phyloP scores from a whole-genome alignment of 1,140 invertebrate species.

The Contarinia nasturtii region DNA sequence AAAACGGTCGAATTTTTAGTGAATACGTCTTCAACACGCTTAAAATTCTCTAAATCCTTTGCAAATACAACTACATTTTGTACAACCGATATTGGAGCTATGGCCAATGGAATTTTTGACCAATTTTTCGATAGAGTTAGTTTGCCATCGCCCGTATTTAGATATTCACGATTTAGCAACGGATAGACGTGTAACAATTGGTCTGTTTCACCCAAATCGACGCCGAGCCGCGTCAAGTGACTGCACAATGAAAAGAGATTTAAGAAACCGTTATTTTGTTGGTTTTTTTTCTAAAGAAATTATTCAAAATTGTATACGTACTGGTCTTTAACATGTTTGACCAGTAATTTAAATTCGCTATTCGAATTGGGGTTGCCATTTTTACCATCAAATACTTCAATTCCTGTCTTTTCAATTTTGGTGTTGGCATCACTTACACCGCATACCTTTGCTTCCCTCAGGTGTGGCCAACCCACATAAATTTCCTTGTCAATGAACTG shows the following conservation, averaged over 20 bases:
- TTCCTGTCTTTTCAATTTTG: constrained; percentile 7
- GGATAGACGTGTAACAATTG: constrained; percentile 53
- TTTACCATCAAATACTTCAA: background rate
- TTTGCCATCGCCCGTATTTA: constrained; percentile 27
- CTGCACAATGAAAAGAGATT: constrained; percentile 24
- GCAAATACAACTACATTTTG: constrained; percentile 34
- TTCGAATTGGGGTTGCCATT: constrained; percentile 6
- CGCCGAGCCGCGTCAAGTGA: constrained; percentile 41
- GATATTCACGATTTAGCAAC: constrained; percentile 44
- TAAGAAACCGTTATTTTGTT: background rate
- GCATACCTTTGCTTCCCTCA: constrained; percentile 44
- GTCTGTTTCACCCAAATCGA: constrained; percentile 51
- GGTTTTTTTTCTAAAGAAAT: no score
- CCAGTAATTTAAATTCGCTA: constrained; percentile 11
- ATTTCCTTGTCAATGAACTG: constrained; percentile 51
- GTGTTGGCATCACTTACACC: constrained; percentile 9
- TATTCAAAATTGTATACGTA: constrained; percentile 7
- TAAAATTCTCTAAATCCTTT: constrained; percentile 11
- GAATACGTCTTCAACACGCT: constrained; percentile 51
- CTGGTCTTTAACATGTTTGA: constrained; percentile 16
- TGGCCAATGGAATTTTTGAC: constrained; percentile 20
- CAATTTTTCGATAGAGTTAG: constrained; percentile 11
- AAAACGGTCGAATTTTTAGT: constrained; percentile 45
- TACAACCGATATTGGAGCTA: constrained; percentile 49
- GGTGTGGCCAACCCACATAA: constrained; percentile 76